Evolutionary conservation across 2,888 invertebrate species (phyloP).

Genomic region (Listrodromus nycthemerus): DNA sequence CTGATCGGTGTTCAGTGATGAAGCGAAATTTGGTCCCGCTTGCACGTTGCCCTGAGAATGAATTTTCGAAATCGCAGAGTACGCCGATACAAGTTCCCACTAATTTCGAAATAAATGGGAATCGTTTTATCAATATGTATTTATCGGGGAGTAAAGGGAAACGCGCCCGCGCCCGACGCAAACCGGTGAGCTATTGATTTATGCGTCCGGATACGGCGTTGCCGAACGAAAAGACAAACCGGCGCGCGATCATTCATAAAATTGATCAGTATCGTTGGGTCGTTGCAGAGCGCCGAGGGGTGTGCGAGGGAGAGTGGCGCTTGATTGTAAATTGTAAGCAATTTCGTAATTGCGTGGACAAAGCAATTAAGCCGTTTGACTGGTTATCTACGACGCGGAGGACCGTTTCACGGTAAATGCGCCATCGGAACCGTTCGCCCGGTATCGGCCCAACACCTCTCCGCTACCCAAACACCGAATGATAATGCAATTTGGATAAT

Average conservation of each 20-base stretch:
- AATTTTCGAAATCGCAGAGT: constrained; percentile 61
- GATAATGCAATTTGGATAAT: constrained; percentile 81
- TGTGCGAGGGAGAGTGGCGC: background rate
- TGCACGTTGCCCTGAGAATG: constrained; percentile 22
- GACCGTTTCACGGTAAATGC: constrained; percentile 73
- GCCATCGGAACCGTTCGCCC: constrained; percentile 61
- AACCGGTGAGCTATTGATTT: constrained; percentile 60
- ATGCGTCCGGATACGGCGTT: constrained; percentile 63
- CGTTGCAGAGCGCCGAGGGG: background rate
- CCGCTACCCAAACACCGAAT: constrained; percentile 74
- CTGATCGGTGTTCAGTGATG: constrained; percentile 57
- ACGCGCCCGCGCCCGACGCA: constrained; percentile 50
- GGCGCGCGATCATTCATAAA: constrained; percentile 75
- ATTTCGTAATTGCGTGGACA: constrained; percentile 82
- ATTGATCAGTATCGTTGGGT: constrained; percentile 72
- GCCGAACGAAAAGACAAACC: constrained; percentile 71
- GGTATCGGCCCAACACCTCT: constrained; percentile 72
- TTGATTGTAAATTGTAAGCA: constrained; percentile 82
- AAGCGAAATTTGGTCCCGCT: background rate
- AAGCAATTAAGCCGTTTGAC: constrained; percentile 82
- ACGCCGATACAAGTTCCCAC: constrained; percentile 33
- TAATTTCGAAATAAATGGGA: constrained; percentile 66
- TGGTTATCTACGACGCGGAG: constrained; percentile 74
- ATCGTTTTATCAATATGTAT: constrained; percentile 67
- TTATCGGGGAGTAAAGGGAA: constrained; percentile 46